A percentile compares a stretch with the other conserved stretches of the same genome.
These are phyloP conservation scores for Virgularia gustaviana DNA, from an alignment of 92 coral and sea anemone genomes.

Conservation along the genomic window DNA sequence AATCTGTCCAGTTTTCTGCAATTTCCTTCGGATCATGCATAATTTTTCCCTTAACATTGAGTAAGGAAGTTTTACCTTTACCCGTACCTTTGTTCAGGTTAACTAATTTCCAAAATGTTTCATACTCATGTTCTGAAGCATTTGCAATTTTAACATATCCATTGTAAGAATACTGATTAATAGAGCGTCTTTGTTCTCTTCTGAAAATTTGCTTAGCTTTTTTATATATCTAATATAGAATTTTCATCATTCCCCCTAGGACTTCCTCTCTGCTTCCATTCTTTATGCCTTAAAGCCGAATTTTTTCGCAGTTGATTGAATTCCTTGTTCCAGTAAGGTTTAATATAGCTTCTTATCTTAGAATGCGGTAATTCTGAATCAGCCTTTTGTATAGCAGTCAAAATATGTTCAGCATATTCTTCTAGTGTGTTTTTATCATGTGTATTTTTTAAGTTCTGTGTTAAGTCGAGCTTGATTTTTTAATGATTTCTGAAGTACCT, in stretches of 20 bases:
- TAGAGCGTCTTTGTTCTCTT: background rate
- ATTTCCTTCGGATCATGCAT: background rate
- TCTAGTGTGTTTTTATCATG: background rate
- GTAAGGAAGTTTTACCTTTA: background rate
- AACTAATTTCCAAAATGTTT: background rate
- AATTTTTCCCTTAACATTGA: background rate
- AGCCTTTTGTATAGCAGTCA: background rate
- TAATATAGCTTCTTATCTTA: background rate
- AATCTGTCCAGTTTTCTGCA: background rate
- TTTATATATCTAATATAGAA: background rate
- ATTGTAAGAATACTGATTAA: background rate
- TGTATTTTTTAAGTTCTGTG: background rate
- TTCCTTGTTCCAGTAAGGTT: slow-evolving; percentile 13
- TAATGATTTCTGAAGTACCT: background rate
- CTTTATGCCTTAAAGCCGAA: background rate
- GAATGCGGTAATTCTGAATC: background rate
- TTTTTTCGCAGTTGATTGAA: background rate
- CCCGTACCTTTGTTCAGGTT: background rate
- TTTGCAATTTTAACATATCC: background rate
- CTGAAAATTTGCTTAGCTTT: background rate
- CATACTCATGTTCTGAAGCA: background rate
- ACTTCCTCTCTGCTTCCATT: background rate
- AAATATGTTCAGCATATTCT: background rate
- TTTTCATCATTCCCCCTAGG: background rate
- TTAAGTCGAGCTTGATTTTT: background rate